Percentiles rank a stretch among this genome's conserved stretches.
Conservation (phyloP, 2,113 vertebrate species). For the Hemiprocne comata region DNA sequence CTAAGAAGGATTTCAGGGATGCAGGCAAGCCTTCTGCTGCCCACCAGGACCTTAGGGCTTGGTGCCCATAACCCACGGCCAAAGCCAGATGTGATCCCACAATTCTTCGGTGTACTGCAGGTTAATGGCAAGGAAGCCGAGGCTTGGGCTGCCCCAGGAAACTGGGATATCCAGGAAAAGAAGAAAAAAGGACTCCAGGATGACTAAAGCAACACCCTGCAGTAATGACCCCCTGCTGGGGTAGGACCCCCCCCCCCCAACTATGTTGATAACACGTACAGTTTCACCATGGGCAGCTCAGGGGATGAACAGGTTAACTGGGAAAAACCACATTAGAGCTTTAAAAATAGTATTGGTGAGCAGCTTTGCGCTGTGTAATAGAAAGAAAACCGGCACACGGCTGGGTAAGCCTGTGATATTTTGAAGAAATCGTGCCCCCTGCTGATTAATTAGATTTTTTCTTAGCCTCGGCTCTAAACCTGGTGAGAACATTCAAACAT, state of each 20-base stretch:
- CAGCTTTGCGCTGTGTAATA: neutral
- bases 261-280: fast-evolving
- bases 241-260: fast-evolving
- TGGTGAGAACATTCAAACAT: neutral
- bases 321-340: neutral
- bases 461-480: neutral
- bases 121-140: neutral
- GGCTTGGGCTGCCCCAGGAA: neutral
- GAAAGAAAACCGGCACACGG: neutral
- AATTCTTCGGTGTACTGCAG: neutral
- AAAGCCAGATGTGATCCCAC: fast-evolving
- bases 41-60: neutral
- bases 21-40: neutral
- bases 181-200: neutral
- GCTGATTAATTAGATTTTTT: constrained; percentile 67
- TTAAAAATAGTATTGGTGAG: neutral
- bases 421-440: constrained; percentile 75
- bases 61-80: neutral
- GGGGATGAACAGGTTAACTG: neutral
- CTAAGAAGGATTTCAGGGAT: neutral
- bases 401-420: neutral
- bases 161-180: neutral
- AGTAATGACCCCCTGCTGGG: neutral
- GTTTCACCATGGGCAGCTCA: neutral
- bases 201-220: neutral